Base-by-base conservation (phyloP, 2,797 vertebrate genomes). In the Typhlichthys eigenmanni region DNA sequence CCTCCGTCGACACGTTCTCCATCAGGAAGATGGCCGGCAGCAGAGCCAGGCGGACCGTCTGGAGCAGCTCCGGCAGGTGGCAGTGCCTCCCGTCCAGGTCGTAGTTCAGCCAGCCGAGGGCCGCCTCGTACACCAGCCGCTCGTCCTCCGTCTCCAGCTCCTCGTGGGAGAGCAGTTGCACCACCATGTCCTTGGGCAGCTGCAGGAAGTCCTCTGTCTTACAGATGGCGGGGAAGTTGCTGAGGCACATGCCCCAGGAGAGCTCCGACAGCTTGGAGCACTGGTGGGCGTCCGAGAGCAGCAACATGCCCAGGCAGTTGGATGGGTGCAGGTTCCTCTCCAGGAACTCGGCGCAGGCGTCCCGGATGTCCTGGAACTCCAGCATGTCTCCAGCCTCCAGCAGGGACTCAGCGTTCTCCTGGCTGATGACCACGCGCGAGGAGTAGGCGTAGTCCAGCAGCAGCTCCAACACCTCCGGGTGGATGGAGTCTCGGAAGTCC, bases 191-290 rank as follows among this genome's bases (percentile, higher is more conserved):
- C 92, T 96, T 98, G n/a, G 96, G 96, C 75, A 99, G 88, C 69
- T 96, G 97, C 34, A 98, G 95, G 85, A 99, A 99, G 72, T 99
- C 97, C 86, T 99, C 97, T 0, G 94, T 97, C 91, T 98, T 98
- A 85, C 97, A 95, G 79, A 99, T 96, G 65, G 95, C 94, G 2
- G 97, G 96, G 78, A 99, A 99, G 85, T 98, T 98, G 90, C 95
- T 95, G 76, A 99, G 95, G 78, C 97, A 98, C 97, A 98, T 99
- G 71, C 94, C 91, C 97, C 97, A 99, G 68, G 97, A 97, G 2
- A 98, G 94, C 64, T 99, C 96, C 0, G 95, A 97, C 38, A 99
- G 91, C 88, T 97, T 97, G 82, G 94, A 95, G 74, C 97, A 99
- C 83, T 98, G 96, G 82, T 98, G 97, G 4, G 97, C 96, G 1